phyloP scores from a whole-genome alignment of 2,888 invertebrate species.

The Thera obeliscata region DNA sequence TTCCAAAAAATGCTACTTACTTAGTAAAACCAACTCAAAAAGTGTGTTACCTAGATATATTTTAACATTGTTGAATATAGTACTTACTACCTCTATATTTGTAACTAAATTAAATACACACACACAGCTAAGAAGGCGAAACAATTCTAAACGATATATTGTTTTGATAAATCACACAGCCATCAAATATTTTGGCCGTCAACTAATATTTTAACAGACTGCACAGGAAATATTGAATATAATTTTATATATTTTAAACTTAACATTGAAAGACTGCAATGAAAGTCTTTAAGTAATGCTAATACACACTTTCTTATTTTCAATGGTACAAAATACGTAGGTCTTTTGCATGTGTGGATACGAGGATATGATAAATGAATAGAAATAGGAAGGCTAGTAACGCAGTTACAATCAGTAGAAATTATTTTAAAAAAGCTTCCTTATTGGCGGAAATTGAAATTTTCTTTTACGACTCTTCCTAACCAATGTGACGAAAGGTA shows the following conservation, averaged over 20 bases:
- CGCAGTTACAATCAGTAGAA: no score
- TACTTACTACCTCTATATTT: slow-evolving; percentile 29
- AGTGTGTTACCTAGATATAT: neutral
- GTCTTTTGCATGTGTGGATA: neutral
- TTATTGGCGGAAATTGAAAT: no score
- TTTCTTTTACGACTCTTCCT: no score
- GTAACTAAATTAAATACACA: slow-evolving; percentile 27
- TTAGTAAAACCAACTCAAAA: no score
- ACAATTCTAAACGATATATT: slow-evolving; percentile 34
- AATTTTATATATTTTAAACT: slow-evolving; percentile 33
- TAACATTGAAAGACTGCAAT: slow-evolving; percentile 31
- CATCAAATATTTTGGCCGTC: slow-evolving; percentile 65
- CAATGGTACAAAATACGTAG: no score
- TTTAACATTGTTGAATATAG: neutral
- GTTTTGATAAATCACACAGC: slow-evolving; percentile 64
- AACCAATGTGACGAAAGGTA: no score
- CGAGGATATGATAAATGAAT: neutral
- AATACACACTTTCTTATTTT: no score
- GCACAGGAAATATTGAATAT: slow-evolving; percentile 28
- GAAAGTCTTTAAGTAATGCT: slow-evolving; percentile 5
- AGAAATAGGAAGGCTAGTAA: neutral
- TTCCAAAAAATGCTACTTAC: neutral
- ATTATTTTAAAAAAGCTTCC: no score
- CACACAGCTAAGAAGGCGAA: slow-evolving; percentile 26
- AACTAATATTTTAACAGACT: slow-evolving; percentile 46